A percentile compares a stretch with the other conserved stretches of the same genome.
These are phyloP conservation scores for Carollia perspicillata DNA, from an alignment of 2,113 vertebrate species.

Conservation along the genomic window DNA sequence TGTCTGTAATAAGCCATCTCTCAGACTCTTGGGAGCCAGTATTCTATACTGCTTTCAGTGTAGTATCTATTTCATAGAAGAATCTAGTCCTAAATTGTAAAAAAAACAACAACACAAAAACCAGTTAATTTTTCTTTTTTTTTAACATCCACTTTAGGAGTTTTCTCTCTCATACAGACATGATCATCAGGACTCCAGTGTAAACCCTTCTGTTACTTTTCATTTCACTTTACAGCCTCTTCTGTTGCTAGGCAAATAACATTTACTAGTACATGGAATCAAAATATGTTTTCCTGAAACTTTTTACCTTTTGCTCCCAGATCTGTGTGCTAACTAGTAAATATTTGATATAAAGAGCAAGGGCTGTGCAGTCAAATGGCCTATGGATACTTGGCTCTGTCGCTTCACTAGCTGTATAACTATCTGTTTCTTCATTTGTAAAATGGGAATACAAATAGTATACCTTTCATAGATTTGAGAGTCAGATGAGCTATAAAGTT, in stretches of 20 bases:
- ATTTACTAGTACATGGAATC: neutral
- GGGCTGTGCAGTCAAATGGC: neutral
- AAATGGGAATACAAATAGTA: neutral
- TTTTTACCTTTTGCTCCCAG: neutral
- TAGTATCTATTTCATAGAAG: neutral
- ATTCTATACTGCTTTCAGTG: neutral
- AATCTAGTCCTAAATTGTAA: neutral
- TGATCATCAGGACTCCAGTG: neutral
- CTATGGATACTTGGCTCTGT: neutral
- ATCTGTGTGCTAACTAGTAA: constrained; percentile 1
- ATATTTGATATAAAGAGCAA: neutral
- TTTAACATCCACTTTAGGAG: neutral
- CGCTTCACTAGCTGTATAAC: neutral
- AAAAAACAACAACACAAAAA: no score
- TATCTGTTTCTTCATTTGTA: constrained; percentile 13
- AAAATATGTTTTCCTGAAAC: constrained; percentile 22
- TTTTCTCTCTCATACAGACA: neutral
- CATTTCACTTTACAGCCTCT: neutral
- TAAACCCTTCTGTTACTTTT: neutral
- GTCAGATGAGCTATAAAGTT: neutral
- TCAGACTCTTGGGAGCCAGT: neutral
- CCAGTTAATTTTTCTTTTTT: neutral
- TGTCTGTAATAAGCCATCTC: neutral
- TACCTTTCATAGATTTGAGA: neutral
- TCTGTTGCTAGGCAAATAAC: neutral